These are phyloP conservation scores for Phalacrocorax pelagicus DNA, from an alignment of 2,113 vertebrate genomes.

Conservation along the genomic window DNA sequence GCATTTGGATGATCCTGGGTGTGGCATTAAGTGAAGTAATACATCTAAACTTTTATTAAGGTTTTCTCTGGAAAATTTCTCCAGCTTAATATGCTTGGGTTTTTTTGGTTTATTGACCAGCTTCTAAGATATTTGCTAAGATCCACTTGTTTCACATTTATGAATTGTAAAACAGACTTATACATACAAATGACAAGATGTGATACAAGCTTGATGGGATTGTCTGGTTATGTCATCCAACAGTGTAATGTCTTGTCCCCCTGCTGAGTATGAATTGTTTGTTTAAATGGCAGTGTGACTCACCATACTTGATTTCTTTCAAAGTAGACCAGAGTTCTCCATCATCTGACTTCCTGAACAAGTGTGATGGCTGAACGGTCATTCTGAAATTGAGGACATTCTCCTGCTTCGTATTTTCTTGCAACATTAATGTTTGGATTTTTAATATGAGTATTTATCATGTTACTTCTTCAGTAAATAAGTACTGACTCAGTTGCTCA, in stretches of 20 bases:
- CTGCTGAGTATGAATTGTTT: background rate
- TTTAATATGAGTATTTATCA: background rate
- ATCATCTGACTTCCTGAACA: slow-evolving; percentile 4
- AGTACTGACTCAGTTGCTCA: background rate
- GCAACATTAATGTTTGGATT: background rate
- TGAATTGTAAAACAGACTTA: background rate
- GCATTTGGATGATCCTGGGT: background rate
- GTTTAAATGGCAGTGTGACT: background rate
- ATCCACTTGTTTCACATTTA: background rate
- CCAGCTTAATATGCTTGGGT: background rate
- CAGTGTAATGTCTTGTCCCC: background rate
- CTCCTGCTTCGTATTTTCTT: background rate
- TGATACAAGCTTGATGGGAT: background rate
- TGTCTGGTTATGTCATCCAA: background rate
- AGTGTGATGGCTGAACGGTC: background rate
- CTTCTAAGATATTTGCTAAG: background rate
- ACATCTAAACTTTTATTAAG: background rate
- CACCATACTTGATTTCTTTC: background rate
- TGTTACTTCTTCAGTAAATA: background rate
- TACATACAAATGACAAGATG: background rate
- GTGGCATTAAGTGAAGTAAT: background rate
- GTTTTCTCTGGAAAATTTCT: background rate
- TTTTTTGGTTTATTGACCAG: background rate
- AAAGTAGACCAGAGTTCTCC: background rate
- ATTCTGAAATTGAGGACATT: background rate